These are phyloP conservation scores for Hippolais icterina DNA, from an alignment of 2,113 vertebrate species.

Conservation along the genomic window DNA sequence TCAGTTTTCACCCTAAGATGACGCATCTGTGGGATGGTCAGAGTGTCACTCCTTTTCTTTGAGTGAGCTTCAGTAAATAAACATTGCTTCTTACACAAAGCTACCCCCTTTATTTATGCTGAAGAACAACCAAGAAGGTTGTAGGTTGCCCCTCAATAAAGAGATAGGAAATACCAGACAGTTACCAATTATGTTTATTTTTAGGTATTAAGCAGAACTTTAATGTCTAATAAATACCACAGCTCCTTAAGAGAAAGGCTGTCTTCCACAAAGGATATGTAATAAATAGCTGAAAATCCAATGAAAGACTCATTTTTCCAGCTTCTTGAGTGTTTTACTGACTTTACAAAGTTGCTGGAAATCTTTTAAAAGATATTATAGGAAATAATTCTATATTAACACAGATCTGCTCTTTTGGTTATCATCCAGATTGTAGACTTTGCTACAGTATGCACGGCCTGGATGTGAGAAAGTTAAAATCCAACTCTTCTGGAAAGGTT, in stretches of 20 bases:
- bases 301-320: background rate
- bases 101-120: background rate
- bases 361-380: background rate
- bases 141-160: background rate
- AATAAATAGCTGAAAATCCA: background rate
- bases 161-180: background rate
- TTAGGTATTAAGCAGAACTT: background rate
- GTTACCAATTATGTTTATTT: background rate
- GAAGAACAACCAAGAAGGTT: background rate
- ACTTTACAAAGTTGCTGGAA: background rate
- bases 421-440: background rate
- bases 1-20: background rate
- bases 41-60: background rate
- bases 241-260: background rate
- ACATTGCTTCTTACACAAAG: background rate
- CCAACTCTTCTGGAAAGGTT: background rate
- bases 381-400: background rate
- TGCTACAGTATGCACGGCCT: background rate
- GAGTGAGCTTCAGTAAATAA: background rate
- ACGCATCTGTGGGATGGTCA: background rate
- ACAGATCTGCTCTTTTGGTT: background rate
- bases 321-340: background rate
- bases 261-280: background rate
- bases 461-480: background rate
- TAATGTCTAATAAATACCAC: background rate